A percentile compares a stretch with the other conserved stretches of the same genome.
Conservation (phyloP, 2,888 invertebrate species). For the Helleia helle region DNA sequence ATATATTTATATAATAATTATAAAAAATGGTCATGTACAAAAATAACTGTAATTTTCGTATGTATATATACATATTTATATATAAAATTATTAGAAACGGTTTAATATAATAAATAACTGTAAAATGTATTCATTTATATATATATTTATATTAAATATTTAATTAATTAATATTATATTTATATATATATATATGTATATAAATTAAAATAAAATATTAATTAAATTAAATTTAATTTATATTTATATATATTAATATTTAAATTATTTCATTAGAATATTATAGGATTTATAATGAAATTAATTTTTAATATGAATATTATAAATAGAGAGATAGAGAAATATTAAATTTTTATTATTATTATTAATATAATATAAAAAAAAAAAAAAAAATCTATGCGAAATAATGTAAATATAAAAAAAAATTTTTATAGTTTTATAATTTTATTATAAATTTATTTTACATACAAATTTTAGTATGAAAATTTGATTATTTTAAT, state of each 20-base stretch:
- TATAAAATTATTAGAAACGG: too few relatives aligned
- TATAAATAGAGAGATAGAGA: conserved; percentile 26
- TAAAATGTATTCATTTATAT: too few relatives aligned
- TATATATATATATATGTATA: conserved; percentile 24
- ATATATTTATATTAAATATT: conserved; percentile 10
- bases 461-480: conserved; percentile 72
- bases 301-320: conserved; percentile 27
- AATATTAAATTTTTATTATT: conserved; percentile 25
- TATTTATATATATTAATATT: conserved; percentile 23
- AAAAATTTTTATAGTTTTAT: conserved; percentile 61
- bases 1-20: conserved; percentile 16
- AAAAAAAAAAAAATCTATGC: conserved; percentile 50
- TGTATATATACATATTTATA: neutral
- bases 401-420: conserved; percentile 30
- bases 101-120: too few relatives aligned
- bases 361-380: conserved; percentile 22
- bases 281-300: conserved; percentile 44
- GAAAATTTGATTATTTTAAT: conserved; percentile 49
- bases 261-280: conserved; percentile 18
- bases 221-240: conserved; percentile 25
- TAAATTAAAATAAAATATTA: conserved; percentile 15
- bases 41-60: neutral
- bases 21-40: conserved; percentile 3
- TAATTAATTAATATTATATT: conserved; percentile 15
- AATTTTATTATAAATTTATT: conserved; percentile 65